Base-by-base conservation (phyloP, 2,888 invertebrate species). In the Lithophane leautieri region DNA sequence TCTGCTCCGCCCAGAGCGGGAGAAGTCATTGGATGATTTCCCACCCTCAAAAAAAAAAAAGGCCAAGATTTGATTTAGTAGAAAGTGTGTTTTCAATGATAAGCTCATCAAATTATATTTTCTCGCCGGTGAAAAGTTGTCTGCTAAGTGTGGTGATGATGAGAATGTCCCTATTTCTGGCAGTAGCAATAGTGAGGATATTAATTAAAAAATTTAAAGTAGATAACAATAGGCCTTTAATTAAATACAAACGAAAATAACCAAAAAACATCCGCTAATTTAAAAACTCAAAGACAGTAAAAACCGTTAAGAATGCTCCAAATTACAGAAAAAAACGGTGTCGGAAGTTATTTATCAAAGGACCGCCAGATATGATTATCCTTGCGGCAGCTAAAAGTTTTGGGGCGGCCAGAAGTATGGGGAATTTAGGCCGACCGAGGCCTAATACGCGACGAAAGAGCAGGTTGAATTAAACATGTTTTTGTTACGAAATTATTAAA, bases 291-390 rank as follows among this genome's bases (percentile, higher is more conserved):
- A 79, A 69, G 42, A 71, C 81, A 61, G n/a, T 71, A 69, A 69
- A 71, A 69, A 70, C 11, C 66, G 12, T 75, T 65, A 44, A 80
- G 65, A 84, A 66, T 44, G 25, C n/a, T 44, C 60, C 58, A 63
- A 80, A 71, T 81, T 71, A 74, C 67, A 12, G 56, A 70, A 84
- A 84, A 65, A 76, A 70, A 56, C 63, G 47, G 25, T 58, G 82
- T 69, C 72, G 78, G 84, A 75, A 73, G 71, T 71, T 69, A 73
- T 85, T 78, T 72, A 78, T 87, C 73, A 87, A 65, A 72, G 60
- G 67, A 60, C 44, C 22, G 67, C 56, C 50, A 70, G 73, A 75
- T 79, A 73, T 68, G 71, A 82, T 79, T 84, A 82, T 79, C 60
- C 42, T 61, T 56, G 62, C 60, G 70, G 73, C 73, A 67, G 67